These are phyloP conservation scores for Augochlora pura DNA, from an alignment of 1,140 invertebrate species.

Conservation along the genomic window DNA sequence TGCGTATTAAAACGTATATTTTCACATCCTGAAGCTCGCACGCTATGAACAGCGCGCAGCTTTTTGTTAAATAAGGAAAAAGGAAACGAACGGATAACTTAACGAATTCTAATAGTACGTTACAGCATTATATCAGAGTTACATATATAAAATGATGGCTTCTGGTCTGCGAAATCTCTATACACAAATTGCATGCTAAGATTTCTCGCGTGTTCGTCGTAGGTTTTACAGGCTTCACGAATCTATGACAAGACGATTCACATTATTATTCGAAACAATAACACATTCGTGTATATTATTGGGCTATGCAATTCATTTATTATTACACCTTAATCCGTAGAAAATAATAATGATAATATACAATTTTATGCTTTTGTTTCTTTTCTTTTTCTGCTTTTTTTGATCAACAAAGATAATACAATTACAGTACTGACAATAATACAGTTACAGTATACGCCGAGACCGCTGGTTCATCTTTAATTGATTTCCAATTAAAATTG, in stretches of 20 bases:
- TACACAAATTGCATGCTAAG: background rate
- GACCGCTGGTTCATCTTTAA: conserved; percentile 38
- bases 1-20: no score
- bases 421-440: conserved; percentile 42
- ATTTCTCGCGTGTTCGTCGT: background rate
- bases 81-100: no score
- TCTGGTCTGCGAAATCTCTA: background rate
- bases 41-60: no score
- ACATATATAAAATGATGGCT: background rate
- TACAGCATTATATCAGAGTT: background rate
- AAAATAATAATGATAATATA: conserved; percentile 74
- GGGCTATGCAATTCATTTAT: conserved; percentile 68
- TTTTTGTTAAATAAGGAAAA: no score
- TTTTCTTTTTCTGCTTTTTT: conserved; percentile 12
- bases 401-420: conserved; percentile 52
- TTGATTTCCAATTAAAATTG: conserved; percentile 36
- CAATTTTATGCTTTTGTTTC: conserved; percentile 49
- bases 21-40: no score
- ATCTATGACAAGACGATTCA: background rate
- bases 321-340: conserved; percentile 71
- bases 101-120: background rate
- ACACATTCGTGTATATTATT: conserved; percentile 3
- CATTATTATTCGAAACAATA: background rate
- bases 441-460: conserved; percentile 58
- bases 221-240: background rate